Conservation (phyloP, 2,113 vertebrate genomes). For the Cromileptes altivelis region DNA sequence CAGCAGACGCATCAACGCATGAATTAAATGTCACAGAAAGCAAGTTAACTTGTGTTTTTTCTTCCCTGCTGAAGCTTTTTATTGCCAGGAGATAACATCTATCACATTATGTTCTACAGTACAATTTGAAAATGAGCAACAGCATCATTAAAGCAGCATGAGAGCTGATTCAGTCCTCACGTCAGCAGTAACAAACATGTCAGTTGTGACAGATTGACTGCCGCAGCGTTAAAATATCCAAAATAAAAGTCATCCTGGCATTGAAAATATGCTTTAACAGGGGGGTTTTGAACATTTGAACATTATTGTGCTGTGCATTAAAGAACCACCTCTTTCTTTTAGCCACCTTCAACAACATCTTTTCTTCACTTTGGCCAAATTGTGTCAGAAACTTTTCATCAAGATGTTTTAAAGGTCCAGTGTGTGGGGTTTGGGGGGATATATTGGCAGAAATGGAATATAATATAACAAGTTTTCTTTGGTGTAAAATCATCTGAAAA, state of each 20-base stretch:
- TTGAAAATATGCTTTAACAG: conserved; percentile 20
- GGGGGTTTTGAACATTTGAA: neutral
- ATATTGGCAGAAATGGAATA: too few relatives aligned
- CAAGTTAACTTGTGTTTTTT: conserved; percentile 19
- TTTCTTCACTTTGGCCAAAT: neutral
- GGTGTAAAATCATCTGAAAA: too few relatives aligned
- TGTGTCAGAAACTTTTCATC: neutral
- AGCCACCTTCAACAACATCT: neutral
- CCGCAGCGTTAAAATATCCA: neutral
- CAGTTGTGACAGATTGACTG: conserved; percentile 31
- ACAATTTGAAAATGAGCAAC: conserved; percentile 40
- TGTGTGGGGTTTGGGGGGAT: too few relatives aligned
- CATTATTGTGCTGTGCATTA: neutral
- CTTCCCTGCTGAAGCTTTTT: neutral
- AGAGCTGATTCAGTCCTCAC: conserved; percentile 17
- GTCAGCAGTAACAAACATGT: conserved; percentile 21
- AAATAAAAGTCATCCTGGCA: conserved; percentile 12
- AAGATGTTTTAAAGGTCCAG: too few relatives aligned
- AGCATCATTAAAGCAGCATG: conserved; percentile 35
- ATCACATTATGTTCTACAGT: conserved; percentile 10
- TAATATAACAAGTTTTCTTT: too few relatives aligned
- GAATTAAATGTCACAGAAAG: conserved; percentile 36
- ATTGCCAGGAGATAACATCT: conserved; percentile 10
- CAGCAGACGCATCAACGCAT: conserved; percentile 24
- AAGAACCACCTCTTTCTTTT: neutral